A percentile compares a stretch with the other conserved stretches of the same genome.
Evolutionary conservation across 1,140 invertebrate genomes (phyloP).

Genomic region (Papilio polytes): DNA sequence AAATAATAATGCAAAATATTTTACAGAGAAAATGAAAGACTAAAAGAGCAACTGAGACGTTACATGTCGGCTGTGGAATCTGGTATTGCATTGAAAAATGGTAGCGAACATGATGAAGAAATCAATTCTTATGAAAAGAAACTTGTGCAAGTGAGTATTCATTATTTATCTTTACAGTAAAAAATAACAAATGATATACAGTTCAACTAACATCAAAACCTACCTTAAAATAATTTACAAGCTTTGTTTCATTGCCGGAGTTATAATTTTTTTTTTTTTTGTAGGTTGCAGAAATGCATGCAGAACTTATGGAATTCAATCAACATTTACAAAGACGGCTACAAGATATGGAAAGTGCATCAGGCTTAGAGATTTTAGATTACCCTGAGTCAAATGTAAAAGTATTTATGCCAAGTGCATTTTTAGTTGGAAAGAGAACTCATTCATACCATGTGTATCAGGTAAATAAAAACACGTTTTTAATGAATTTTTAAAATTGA

Average conservation of each 20-base stretch:
- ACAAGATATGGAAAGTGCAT: constrained; percentile 86
- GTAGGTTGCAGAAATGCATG: constrained; percentile 97
- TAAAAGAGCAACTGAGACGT: constrained; percentile 95
- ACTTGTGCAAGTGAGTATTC: constrained; percentile 89
- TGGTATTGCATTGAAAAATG: constrained; percentile 85
- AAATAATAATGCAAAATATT: constrained; percentile 39
- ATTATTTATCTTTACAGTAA: background rate
- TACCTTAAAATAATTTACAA: too few species aligned
- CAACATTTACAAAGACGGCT: constrained; percentile 84
- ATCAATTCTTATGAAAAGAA: constrained; percentile 94
- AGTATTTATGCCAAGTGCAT: constrained; percentile 95
- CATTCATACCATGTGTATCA: constrained; percentile 95
- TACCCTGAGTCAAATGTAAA: constrained; percentile 87
- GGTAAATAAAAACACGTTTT: constrained; percentile 75
- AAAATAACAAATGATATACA: background rate
- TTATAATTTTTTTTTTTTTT: constrained; percentile 24
- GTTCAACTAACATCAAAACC: background rate
- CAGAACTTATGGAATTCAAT: constrained; percentile 97
- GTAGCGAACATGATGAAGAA: constrained; percentile 89
- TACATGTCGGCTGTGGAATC: constrained; percentile 96
- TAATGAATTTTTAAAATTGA: background rate
- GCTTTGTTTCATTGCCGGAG: too few species aligned
- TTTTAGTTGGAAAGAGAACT: constrained; percentile 91
- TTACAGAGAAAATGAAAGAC: constrained; percentile 92
- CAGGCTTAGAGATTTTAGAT: constrained; percentile 64